A percentile compares a stretch with the other conserved stretches of the same genome.
phyloP scores from a whole-genome alignment of 2,113 vertebrate genomes.

The Rhodinocichla rosea region DNA sequence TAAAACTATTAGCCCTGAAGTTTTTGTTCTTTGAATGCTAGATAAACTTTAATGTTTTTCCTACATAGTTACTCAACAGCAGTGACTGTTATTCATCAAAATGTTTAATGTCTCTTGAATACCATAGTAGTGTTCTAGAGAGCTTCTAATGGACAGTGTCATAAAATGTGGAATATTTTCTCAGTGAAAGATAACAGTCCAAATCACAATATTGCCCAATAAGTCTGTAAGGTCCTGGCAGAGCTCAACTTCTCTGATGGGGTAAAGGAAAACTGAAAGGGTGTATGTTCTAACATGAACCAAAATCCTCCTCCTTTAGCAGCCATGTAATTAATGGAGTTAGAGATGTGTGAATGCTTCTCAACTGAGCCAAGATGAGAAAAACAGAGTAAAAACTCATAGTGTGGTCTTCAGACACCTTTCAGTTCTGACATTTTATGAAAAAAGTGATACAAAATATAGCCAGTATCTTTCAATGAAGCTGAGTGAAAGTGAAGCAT shows the following conservation, averaged over 20 bases:
- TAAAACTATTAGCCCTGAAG: neutral
- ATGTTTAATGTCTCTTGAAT: neutral
- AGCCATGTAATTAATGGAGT: neutral
- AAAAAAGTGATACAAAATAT: neutral
- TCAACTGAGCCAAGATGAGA: neutral
- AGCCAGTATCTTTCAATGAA: neutral
- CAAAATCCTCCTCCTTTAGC: neutral
- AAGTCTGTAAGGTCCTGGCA: neutral
- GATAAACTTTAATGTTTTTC: neutral
- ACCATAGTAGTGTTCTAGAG: neutral
- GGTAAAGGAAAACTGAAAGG: neutral
- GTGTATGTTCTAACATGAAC: neutral
- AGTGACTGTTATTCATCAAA: neutral
- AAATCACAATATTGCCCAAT: neutral
- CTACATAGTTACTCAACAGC: neutral
- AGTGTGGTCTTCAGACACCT: neutral
- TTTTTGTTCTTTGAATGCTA: neutral
- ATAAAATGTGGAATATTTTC: neutral
- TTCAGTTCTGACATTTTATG: neutral
- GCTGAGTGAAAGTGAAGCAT: neutral
- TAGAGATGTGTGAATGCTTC: neutral
- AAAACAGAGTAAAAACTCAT: neutral
- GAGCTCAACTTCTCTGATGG: neutral
- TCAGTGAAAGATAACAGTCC: neutral
- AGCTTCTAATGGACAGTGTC: neutral